Percentiles rank a stretch among this genome's conserved stretches.
Evolutionary conservation across 2,888 invertebrate species (phyloP).

Genomic region (Magallana nippona): DNA sequence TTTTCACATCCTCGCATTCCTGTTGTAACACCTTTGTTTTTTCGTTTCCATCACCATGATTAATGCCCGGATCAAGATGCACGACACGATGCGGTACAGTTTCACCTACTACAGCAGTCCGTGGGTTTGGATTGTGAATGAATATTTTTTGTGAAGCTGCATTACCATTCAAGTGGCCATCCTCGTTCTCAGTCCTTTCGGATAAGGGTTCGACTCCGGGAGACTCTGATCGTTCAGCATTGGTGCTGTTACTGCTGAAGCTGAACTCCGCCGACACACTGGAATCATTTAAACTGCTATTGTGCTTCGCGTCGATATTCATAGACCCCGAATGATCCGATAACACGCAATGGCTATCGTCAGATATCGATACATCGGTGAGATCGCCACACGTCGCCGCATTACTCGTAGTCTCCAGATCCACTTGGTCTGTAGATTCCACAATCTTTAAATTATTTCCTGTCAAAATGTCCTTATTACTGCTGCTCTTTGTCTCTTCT

Average conservation of each 20-base stretch:
- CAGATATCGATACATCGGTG: neutral
- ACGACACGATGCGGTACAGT: neutral
- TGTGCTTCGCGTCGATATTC: neutral
- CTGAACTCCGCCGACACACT: neutral
- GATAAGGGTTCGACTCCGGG: neutral
- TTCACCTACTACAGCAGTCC: neutral
- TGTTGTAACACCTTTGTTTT: neutral
- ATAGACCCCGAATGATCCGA: neutral
- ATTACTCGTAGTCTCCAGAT: neutral
- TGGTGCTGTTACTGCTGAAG: neutral
- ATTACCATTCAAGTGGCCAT: neutral
- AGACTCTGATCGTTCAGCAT: neutral
- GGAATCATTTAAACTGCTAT: neutral
- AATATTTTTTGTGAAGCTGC: neutral
- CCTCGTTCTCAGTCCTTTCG: neutral
- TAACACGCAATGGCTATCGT: neutral
- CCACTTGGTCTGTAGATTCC: neutral
- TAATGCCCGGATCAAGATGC: neutral
- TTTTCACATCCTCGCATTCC: constrained; percentile 26
- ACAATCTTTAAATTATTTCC: neutral
- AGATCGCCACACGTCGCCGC: neutral
- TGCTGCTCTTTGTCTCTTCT: neutral
- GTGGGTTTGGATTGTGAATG: neutral
- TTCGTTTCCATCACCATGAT: constrained; percentile 2
- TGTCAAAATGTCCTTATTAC: neutral